Evolutionary conservation across 2,797 vertebrate species (phyloP).

Genomic region (Smutsia temminckii): DNA sequence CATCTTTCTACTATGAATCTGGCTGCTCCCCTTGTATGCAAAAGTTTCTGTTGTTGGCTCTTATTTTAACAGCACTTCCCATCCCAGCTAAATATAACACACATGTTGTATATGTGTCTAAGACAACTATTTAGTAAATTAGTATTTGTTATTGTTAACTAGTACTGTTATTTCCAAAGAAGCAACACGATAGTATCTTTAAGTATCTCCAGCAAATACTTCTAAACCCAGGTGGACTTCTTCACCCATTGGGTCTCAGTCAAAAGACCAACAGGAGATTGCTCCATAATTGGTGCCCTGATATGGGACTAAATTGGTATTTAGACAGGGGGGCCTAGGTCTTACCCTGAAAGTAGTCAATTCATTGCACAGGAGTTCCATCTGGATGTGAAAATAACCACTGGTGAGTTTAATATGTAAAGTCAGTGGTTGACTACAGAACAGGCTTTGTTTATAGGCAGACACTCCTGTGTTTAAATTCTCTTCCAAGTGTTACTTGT

Average conservation of each 20-base stretch:
- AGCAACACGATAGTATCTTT: not conserved
- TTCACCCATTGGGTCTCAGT: not conserved
- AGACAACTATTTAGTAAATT: constrained; percentile 7
- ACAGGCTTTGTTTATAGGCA: not conserved
- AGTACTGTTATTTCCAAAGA: constrained; percentile 14
- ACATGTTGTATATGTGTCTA: not conserved
- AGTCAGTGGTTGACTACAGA: not conserved
- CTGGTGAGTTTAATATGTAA: not conserved
- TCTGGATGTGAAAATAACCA: not conserved
- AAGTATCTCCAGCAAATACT: constrained; percentile 4
- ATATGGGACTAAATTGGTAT: not conserved
- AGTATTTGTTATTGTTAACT: not conserved
- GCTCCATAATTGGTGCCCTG: not conserved
- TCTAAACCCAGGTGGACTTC: not conserved
- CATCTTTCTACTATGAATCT: not conserved
- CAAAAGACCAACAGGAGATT: not conserved
- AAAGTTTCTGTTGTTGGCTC: constrained; percentile 1
- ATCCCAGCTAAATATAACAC: not conserved
- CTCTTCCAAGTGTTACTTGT: not conserved
- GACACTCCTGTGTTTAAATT: not conserved
- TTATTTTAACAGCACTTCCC: constrained; percentile 15
- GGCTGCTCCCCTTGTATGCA: not conserved
- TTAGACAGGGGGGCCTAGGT: not conserved
- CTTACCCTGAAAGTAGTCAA: not conserved
- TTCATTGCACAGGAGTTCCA: not conserved